A percentile compares a stretch with the other conserved stretches of the same genome.
Conservation (phyloP, 2,797 vertebrate species). For the Halcyon badia region DNA sequence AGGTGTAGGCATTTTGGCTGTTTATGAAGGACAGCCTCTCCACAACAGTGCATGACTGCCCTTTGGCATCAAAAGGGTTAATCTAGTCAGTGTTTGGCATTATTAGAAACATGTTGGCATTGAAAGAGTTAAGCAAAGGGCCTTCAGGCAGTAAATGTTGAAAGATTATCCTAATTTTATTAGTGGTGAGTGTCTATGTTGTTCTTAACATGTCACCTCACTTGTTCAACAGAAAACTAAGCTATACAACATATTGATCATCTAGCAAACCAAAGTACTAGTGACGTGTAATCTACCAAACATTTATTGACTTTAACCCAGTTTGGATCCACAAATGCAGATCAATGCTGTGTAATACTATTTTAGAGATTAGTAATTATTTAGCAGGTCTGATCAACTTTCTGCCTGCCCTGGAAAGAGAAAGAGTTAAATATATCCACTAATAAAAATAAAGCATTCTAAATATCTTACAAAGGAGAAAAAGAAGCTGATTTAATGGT, state of each 20-base stretch:
- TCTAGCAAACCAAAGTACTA: constrained; percentile 87
- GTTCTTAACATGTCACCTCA: constrained; percentile 76
- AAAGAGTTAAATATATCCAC: constrained; percentile 55
- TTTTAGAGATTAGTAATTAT: constrained; percentile 40
- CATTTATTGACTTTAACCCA: constrained; percentile 86
- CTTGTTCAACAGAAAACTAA: constrained; percentile 78
- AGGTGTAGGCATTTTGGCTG: neutral
- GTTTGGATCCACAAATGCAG: constrained; percentile 85
- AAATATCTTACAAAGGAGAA: constrained; percentile 69
- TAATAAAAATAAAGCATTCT: constrained; percentile 72
- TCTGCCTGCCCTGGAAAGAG: constrained; percentile 71
- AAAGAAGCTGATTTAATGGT: constrained; percentile 90
- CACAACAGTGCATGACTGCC: neutral
- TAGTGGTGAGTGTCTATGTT: constrained; percentile 67
- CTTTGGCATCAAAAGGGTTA: constrained; percentile 31
- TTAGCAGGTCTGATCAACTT: constrained; percentile 55
- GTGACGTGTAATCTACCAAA: constrained; percentile 89
- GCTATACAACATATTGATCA: constrained; percentile 88
- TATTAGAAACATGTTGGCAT: constrained; percentile 32
- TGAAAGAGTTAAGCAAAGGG: constrained; percentile 65
- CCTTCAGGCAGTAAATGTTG: constrained; percentile 60
- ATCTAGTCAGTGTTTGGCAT: neutral
- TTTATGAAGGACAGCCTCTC: neutral
- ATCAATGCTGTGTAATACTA: constrained; percentile 75
- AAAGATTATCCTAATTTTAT: constrained; percentile 75